Evolutionary conservation across 2,888 invertebrate species (phyloP).

Genomic region (Tridacna gigas): DNA sequence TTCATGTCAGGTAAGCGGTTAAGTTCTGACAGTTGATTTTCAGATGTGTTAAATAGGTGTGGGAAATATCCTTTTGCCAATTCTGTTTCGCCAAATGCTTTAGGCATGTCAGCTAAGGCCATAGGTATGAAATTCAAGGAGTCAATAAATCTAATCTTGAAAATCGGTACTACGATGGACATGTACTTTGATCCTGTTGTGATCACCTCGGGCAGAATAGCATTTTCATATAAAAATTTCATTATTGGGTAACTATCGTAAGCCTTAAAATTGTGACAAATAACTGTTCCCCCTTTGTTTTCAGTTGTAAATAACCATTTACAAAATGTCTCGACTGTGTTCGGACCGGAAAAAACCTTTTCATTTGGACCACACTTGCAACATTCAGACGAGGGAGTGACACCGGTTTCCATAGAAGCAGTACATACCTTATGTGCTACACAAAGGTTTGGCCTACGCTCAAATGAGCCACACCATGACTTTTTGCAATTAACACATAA

Average conservation of each 20-base stretch:
- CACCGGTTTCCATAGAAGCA: too few relatives aligned
- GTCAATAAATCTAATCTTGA: slow-evolving; percentile 50
- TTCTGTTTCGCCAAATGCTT: slow-evolving; percentile 52
- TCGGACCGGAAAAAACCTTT: slow-evolving; percentile 13
- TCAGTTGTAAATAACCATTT: slow-evolving; percentile 57
- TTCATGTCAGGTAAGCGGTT: slow-evolving; percentile 56
- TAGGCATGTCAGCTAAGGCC: slow-evolving; percentile 50
- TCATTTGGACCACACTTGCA: slow-evolving; percentile 54
- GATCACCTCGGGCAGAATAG: slow-evolving; percentile 50
- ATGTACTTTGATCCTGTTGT: slow-evolving; percentile 28
- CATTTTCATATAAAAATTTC: slow-evolving; percentile 50
- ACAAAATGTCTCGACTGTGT: slow-evolving; percentile 46
- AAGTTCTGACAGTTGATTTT: slow-evolving; percentile 43
- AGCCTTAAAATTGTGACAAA: slow-evolving; percentile 62
- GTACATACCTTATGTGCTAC: slow-evolving; percentile 49
- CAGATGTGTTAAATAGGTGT: slow-evolving; percentile 55
- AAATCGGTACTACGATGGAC: slow-evolving; percentile 33
- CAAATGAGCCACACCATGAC: background rate
- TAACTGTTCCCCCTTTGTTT: slow-evolving; percentile 47
- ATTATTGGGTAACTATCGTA: slow-evolving; percentile 60
- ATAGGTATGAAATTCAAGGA: slow-evolving; percentile 59
- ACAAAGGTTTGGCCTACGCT: slow-evolving; percentile 44
- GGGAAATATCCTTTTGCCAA: slow-evolving; percentile 59
- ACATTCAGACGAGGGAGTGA: too few relatives aligned
- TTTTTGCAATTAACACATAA: too few relatives aligned